These are phyloP conservation scores for Spodoptera exigua DNA, from an alignment of 2,888 invertebrate genomes.

Conservation along the genomic window DNA sequence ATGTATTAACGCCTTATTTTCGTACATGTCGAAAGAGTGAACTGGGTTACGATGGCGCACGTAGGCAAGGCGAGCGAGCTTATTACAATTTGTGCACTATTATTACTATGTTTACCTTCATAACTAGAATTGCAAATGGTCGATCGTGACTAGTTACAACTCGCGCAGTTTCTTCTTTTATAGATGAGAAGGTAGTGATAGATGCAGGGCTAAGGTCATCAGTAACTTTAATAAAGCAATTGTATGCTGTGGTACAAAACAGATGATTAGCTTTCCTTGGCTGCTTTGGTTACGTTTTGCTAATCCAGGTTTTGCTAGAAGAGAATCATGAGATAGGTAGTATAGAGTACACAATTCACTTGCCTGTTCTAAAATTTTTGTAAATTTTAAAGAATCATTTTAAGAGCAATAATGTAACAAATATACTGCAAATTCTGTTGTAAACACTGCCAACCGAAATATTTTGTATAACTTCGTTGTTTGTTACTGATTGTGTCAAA, in stretches of 20 bases:
- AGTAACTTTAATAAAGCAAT: not conserved
- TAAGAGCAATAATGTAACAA: no score
- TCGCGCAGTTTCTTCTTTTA: slow-evolving; percentile 5
- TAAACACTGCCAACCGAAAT: no score
- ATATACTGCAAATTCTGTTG: no score
- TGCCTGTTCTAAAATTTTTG: no score
- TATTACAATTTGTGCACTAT: slow-evolving; percentile 25
- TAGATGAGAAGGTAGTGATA: not conserved
- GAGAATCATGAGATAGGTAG: no score
- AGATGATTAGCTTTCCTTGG: not conserved
- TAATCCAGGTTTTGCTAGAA: no score
- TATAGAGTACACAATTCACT: no score
- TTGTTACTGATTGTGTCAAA: slow-evolving; percentile 22
- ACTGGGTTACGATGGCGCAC: slow-evolving; percentile 43
- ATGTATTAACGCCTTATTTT: slow-evolving; percentile 27
- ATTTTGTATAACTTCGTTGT: slow-evolving; percentile 8
- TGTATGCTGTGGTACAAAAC: slow-evolving; percentile 10
- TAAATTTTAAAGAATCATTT: no score
- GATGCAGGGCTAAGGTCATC: slow-evolving; percentile 11
- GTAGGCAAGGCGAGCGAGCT: slow-evolving; percentile 33
- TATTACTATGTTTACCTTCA: slow-evolving; percentile 5
- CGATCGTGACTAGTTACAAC: not conserved
- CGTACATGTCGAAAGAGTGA: slow-evolving; percentile 21
- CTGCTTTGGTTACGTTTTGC: not conserved
- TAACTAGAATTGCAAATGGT: not conserved